phyloP scores from a whole-genome alignment of 1,140 invertebrate species.

The Polypedilum pembai region DNA sequence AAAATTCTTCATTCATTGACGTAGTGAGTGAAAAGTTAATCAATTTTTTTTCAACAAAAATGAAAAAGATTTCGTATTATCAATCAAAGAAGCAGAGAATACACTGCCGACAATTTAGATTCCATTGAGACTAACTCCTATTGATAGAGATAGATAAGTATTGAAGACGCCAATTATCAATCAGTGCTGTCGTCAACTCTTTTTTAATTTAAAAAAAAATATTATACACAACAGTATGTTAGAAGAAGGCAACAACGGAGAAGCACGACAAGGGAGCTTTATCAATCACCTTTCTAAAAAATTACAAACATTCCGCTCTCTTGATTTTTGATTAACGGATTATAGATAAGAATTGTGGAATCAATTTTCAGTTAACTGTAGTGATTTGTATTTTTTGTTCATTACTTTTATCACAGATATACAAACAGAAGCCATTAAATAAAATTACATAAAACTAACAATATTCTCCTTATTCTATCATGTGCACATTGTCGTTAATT shows the following conservation, averaged over 20 bases:
- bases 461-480: background rate
- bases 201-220: conserved; percentile 6
- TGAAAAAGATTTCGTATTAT: background rate
- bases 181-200: background rate
- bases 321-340: conserved; percentile 9
- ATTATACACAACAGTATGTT: no score
- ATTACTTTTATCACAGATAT: background rate
- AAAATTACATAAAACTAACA: background rate
- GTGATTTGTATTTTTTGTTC: conserved; percentile 21
- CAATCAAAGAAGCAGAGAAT: no score
- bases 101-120: background rate
- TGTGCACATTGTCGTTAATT: conserved; percentile 12
- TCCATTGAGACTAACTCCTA: no score
- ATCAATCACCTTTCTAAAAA: conserved; percentile 9
- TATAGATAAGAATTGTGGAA: conserved; percentile 13
- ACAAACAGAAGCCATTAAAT: no score
- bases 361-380: conserved; percentile 13
- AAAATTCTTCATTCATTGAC: no score
- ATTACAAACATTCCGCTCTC: conserved; percentile 4
- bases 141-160: no score
- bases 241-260: background rate
- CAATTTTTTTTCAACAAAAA: background rate
- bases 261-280: background rate
- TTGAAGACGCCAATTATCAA: conserved; percentile 12
- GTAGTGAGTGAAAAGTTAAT: background rate